Base-by-base conservation (phyloP, 2,113 vertebrate genomes). In the Mionectes macconnelli region DNA sequence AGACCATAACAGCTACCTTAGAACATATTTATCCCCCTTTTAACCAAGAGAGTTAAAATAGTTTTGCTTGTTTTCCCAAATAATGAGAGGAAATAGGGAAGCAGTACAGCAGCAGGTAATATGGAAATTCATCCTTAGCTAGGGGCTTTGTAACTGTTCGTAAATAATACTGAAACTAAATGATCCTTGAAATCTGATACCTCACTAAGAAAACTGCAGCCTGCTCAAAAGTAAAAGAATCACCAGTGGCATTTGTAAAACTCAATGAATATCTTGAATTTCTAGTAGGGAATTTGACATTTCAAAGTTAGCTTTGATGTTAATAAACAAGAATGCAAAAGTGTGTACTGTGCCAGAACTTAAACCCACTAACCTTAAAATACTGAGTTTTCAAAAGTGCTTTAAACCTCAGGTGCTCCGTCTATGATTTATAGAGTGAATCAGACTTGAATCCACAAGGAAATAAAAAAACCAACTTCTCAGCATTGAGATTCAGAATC, bases 291-390 rank as follows among this genome's bases (percentile, higher is more conserved):
- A 93, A 86, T 42, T 87, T 96, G 89, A 94, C 94, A 93, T 95
- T 96, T 98, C 93, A 91, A 97, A 96, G 84, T 95, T 75, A 69
- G 57, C 76, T 96, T 97, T 94, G 82, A 84, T 87, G 50, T 95
- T 96, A 82, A 96, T 92, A 96, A 93, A 94, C 59, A 94, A 90
- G 66, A 69, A 42, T 87, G 63, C 49, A 79, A 74, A 94, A 73
- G 52, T 4, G 2, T 6, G 3, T 44, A 55, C 9, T 85, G 73
- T 77, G 59, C 73, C 60, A 94, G 73, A 90, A 49, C 7, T 89
- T 81, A 94, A 97, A 95, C 88, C 42, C 40, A 27, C 57, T 95
- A 87, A 42, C 59, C 62, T 94, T 84, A 77, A 31, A 44, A 44
- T n/a, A 93, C 44, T 22, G 55, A 83, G 25, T 33, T 56, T 93